Percentiles rank a stretch among this genome's conserved stretches.
Evolutionary conservation across 2,113 vertebrate species (phyloP).

Genomic region (Cettia cetti): DNA sequence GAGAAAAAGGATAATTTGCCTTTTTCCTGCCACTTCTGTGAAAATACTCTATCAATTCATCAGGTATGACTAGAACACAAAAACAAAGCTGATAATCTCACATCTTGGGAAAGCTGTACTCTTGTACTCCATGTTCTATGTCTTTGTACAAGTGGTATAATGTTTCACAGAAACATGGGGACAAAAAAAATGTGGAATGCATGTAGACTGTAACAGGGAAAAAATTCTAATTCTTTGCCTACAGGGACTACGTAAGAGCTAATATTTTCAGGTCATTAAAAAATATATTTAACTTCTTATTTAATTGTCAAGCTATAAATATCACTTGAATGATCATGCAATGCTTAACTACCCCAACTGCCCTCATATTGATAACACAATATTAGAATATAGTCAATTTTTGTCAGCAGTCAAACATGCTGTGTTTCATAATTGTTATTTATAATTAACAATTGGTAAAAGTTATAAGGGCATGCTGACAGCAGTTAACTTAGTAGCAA

Average conservation of each 20-base stretch:
- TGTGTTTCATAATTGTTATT: not conserved
- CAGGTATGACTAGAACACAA: not conserved
- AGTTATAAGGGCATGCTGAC: not conserved
- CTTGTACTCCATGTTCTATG: not conserved
- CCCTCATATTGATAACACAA: not conserved
- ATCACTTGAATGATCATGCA: not conserved
- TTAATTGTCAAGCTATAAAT: not conserved
- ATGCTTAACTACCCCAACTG: not conserved
- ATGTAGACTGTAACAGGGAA: accelerated
- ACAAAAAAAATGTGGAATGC: not conserved
- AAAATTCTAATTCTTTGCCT: not conserved
- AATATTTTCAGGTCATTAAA: not conserved
- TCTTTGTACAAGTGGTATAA: not conserved
- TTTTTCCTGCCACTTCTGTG: not conserved
- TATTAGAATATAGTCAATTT: not conserved
- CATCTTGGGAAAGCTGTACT: not conserved
- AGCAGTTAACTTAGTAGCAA: not conserved
- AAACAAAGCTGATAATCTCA: not conserved
- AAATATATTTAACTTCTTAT: not conserved
- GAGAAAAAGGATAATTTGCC: not conserved
- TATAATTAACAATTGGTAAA: slow-evolving; percentile 6
- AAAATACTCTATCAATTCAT: not conserved
- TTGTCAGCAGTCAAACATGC: not conserved
- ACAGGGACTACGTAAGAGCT: not conserved
- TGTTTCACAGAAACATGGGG: not conserved